phyloP scores from a whole-genome alignment of 2,113 vertebrate species.

The Azemiops feae region DNA sequence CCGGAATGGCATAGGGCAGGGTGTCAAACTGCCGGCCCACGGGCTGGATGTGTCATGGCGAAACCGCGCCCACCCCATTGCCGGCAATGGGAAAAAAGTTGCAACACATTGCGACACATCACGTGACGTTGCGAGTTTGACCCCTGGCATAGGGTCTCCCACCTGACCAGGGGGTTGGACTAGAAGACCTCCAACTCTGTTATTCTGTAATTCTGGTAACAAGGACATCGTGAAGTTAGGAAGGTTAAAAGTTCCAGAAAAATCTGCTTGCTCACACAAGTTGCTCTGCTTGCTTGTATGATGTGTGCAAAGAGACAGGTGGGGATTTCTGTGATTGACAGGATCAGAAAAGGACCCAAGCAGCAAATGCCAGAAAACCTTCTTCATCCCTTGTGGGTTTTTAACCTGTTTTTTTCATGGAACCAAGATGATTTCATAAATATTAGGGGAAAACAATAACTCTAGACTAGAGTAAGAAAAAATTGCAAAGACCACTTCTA shows the following conservation, averaged over 20 bases:
- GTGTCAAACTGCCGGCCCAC: too few species aligned
- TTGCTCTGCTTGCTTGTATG: background rate
- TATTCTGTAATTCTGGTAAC: background rate
- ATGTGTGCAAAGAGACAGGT: background rate
- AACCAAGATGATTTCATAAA: fast-evolving
- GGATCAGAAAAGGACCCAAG: background rate
- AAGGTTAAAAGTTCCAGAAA: background rate
- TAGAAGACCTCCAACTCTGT: background rate
- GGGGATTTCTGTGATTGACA: background rate
- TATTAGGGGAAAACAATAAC: background rate
- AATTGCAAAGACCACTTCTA: background rate
- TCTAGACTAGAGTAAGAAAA: background rate
- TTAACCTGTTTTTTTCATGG: fast-evolving
- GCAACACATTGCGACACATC: too few species aligned
- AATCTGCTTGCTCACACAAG: background rate
- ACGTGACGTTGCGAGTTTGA: too few species aligned
- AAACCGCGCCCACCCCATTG: too few species aligned
- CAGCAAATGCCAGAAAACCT: background rate
- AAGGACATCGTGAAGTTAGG: background rate
- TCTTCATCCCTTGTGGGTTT: background rate
- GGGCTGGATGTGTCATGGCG: too few species aligned
- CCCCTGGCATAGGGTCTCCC: background rate
- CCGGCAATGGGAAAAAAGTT: too few species aligned
- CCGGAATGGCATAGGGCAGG: background rate
- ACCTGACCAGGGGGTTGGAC: too few species aligned